phyloP scores from a whole-genome alignment of 30 jellyfish, hydroid and myxozoan genomes.

The Turritopsis dohrnii region DNA sequence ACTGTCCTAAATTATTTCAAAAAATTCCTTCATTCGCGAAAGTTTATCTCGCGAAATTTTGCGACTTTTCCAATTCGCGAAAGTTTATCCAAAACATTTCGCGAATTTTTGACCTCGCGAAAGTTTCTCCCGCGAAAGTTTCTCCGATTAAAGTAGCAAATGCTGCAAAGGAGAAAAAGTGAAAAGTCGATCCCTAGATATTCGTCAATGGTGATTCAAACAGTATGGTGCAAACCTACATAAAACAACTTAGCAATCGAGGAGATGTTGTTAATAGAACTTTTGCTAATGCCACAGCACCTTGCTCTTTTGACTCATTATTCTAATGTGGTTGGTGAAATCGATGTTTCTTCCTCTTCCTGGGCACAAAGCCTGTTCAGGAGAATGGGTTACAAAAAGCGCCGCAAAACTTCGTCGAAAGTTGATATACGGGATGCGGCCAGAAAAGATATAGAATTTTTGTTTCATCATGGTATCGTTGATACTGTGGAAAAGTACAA shows the following conservation, averaged over 20 bases:
- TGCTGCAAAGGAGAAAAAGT: background rate
- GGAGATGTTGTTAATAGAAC: background rate
- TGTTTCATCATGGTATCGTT: too few species aligned
- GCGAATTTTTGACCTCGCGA: too few species aligned
- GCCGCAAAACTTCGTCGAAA: slow-evolving; percentile 10
- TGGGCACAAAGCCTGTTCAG: slow-evolving; percentile 7
- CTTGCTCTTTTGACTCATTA: slow-evolving; percentile 5
- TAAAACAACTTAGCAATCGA: slow-evolving; percentile 7
- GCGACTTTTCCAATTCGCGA: too few species aligned
- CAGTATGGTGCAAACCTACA: slow-evolving; percentile 13
- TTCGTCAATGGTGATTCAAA: background rate
- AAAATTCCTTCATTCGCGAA: too few species aligned
- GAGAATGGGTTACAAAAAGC: slow-evolving; percentile 13
- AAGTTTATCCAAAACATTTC: too few species aligned
- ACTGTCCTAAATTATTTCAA: too few species aligned
- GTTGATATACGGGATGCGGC: background rate
- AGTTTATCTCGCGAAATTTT: too few species aligned
- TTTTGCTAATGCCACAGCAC: slow-evolving; percentile 7
- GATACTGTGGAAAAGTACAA: too few species aligned
- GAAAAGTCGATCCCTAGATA: slow-evolving; percentile 1
- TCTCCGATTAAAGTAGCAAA: background rate
- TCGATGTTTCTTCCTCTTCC: background rate
- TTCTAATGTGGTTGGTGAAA: background rate
- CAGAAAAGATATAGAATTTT: background rate
- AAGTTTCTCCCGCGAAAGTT: too few species aligned